Percentiles rank a stretch among this genome's conserved stretches.
Evolutionary conservation across 2,888 invertebrate genomes (phyloP).

Genomic region (Himalopsyche anomala): DNA sequence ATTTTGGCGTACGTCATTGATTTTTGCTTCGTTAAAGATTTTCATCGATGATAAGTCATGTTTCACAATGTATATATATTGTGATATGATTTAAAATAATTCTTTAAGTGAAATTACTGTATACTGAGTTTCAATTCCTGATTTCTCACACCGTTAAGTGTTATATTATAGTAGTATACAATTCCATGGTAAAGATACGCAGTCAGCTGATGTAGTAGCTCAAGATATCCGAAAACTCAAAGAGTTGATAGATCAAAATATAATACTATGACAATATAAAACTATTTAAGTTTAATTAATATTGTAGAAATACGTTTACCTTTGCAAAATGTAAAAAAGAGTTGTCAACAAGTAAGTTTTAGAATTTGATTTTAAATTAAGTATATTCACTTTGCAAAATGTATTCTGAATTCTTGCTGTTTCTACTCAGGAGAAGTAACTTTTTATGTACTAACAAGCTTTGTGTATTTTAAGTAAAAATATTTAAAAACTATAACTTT

Average conservation of each 20-base stretch:
- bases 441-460: no score
- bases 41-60: background rate
- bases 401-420: no score
- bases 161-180: conserved; percentile 36
- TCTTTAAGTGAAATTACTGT: conserved; percentile 28
- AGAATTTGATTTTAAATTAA: no score
- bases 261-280: no score
- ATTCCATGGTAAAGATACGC: background rate
- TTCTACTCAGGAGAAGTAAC: no score
- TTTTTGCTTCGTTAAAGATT: conserved; percentile 2
- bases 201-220: background rate
- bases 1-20: conserved; percentile 34
- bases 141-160: conserved; percentile 22
- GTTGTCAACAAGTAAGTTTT: no score
- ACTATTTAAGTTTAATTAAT: no score
- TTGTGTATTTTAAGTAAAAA: no score
- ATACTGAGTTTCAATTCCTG: conserved; percentile 42
- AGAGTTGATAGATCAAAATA: background rate
- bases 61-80: conserved; percentile 3
- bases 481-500: no score
- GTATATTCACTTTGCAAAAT: no score
- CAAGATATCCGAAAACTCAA: conserved; percentile 2
- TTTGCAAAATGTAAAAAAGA: no score
- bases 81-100: background rate
- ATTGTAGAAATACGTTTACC: no score